Evolutionary conservation across 1,140 invertebrate genomes (phyloP).

Genomic region (Microplitis mediator): DNA sequence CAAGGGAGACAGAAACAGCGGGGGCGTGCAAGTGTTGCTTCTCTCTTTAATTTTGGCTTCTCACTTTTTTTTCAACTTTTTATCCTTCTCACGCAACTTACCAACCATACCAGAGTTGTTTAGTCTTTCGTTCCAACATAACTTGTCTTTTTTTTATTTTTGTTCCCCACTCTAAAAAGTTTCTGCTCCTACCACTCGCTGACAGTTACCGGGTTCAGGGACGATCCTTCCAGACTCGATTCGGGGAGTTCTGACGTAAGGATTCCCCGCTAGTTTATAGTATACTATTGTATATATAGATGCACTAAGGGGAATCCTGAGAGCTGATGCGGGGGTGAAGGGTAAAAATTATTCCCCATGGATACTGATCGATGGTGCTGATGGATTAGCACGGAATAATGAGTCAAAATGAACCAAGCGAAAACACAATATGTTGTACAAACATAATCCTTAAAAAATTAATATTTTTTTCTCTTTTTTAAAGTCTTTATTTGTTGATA

Average conservation of each 20-base stretch:
- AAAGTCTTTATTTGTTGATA: no score
- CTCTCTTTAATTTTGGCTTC: slow-evolving; percentile 23
- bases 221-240: slow-evolving; percentile 50
- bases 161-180: slow-evolving; percentile 8
- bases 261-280: slow-evolving; percentile 11
- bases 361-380: slow-evolving; percentile 19
- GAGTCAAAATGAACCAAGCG: not conserved
- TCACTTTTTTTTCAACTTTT: slow-evolving; percentile 22
- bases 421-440: not conserved
- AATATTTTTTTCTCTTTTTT: not conserved
- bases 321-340: not conserved
- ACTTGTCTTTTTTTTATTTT: slow-evolving; percentile 11
- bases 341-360: not conserved
- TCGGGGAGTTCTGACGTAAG: slow-evolving; percentile 19
- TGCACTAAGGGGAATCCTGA: not conserved
- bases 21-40: slow-evolving; percentile 30
- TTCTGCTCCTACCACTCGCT: not conserved
- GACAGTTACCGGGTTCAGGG: slow-evolving; percentile 47
- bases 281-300: no score
- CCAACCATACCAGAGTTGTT: slow-evolving; percentile 21
- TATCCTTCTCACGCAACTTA: slow-evolving; percentile 6
- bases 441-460: not conserved
- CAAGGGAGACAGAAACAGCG: slow-evolving; percentile 29
- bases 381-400: slow-evolving; percentile 10
- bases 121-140: slow-evolving; percentile 16